Percentiles rank a stretch among this genome's conserved stretches.
Evolutionary conservation across 2,113 vertebrate species (phyloP).

Genomic region (Phrynosoma platyrhinos): DNA sequence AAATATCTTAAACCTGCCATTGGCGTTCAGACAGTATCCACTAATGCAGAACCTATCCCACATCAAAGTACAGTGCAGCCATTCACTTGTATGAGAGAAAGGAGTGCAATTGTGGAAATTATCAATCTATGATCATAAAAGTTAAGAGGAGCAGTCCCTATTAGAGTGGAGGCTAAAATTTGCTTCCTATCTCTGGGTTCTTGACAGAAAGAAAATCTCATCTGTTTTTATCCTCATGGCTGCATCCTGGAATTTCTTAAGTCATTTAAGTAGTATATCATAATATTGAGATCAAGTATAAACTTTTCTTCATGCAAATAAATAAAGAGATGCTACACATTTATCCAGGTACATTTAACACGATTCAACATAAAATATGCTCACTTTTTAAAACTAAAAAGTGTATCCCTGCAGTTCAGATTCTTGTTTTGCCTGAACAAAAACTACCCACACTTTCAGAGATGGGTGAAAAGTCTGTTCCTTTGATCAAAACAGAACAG

Average conservation of each 20-base stretch:
- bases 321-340: not conserved
- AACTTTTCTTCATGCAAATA: not conserved
- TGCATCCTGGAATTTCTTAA: not conserved
- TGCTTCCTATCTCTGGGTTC: not conserved
- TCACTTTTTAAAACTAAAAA: not conserved
- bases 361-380: not conserved
- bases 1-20: not conserved
- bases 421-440: not conserved
- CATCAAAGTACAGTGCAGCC: not conserved
- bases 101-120: too few species aligned
- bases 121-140: too few species aligned
- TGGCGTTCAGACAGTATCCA: not conserved
- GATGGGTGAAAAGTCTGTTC: not conserved
- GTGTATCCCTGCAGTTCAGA: too few species aligned
- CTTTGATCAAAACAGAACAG: not conserved
- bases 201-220: not conserved
- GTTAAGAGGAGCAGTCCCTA: not conserved
- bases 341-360: not conserved
- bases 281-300: not conserved
- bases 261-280: not conserved
- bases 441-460: not conserved
- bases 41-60: not conserved
- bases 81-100: not conserved
- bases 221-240: not conserved
- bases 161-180: not conserved